A percentile compares a stretch with the other conserved stretches of the same genome.
phyloP scores from a whole-genome alignment of 2,888 invertebrate species.

The Stenolophus ochropezus region DNA sequence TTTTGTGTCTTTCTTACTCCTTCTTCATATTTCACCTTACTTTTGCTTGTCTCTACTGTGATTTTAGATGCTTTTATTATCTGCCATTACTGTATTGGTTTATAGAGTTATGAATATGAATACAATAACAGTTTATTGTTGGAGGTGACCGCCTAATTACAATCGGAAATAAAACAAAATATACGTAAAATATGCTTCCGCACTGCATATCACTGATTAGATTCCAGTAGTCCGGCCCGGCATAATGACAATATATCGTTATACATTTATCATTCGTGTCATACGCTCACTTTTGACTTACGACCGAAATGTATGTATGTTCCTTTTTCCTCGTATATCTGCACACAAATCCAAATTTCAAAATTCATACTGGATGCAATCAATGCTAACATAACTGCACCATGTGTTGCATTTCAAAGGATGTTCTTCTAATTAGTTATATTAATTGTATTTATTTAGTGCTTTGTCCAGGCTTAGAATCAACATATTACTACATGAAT shows the following conservation, averaged over 20 bases:
- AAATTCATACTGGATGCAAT: no score
- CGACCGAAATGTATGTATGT: neutral
- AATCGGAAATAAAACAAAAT: neutral
- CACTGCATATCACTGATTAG: neutral
- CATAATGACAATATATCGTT: neutral
- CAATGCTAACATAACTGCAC: no score
- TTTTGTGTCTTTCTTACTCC: no score
- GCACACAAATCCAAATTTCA: neutral
- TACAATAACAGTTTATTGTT: neutral
- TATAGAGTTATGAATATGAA: neutral
- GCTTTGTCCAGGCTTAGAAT: no score
- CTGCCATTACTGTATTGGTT: neutral
- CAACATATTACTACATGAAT: no score
- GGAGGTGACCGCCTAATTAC: neutral
- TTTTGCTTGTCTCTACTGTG: no score
- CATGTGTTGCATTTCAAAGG: no score
- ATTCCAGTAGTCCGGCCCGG: neutral
- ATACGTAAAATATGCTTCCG: neutral
- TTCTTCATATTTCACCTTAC: no score
- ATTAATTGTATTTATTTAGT: no score
- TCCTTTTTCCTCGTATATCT: neutral
- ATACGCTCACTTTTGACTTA: neutral
- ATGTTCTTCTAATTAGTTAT: no score
- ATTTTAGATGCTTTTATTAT: no score
- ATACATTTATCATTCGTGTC: neutral